Evolutionary conservation across 2,888 invertebrate genomes (phyloP).

Genomic region (Mesodorylaimus sp.): DNA sequence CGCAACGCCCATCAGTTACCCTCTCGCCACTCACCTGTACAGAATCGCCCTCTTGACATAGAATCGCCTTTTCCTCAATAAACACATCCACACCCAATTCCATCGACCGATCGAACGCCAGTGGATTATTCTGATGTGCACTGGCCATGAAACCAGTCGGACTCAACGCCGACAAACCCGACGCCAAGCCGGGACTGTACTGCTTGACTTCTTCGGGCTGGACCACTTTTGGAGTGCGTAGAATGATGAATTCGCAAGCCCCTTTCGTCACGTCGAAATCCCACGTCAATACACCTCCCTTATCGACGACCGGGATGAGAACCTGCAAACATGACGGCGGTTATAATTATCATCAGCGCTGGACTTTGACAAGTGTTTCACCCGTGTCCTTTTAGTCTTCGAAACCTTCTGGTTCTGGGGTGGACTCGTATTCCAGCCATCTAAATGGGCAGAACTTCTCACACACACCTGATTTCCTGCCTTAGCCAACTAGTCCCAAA

Average conservation of each 20-base stretch:
- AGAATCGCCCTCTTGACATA: constrained; percentile 77
- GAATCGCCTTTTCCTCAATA: constrained; percentile 57
- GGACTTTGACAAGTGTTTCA: too few relatives aligned
- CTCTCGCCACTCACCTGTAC: constrained; percentile 50
- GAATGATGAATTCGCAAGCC: constrained; percentile 64
- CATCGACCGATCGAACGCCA: constrained; percentile 45
- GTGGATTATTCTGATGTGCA: constrained; percentile 12
- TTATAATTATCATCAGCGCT: neutral
- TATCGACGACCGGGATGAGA: constrained; percentile 56
- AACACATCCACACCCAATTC: constrained; percentile 56
- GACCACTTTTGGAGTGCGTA: constrained; percentile 32
- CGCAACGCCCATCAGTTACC: too few relatives aligned
- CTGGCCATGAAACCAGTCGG: constrained; percentile 13
- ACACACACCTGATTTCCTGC: too few relatives aligned
- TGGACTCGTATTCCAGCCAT: too few relatives aligned
- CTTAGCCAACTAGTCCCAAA: too few relatives aligned
- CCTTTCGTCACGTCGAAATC: constrained; percentile 83
- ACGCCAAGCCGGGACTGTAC: constrained; percentile 2
- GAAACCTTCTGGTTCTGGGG: too few relatives aligned
- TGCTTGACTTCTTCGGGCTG: constrained; percentile 19
- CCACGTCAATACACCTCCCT: constrained; percentile 79
- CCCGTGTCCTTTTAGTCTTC: too few relatives aligned
- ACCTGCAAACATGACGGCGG: constrained; percentile 25
- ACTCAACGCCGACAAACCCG: constrained; percentile 6
- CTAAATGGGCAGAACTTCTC: too few relatives aligned